Evolutionary conservation across 2,797 vertebrate genomes (phyloP).

Genomic region (Toxotes lorentzi): DNA sequence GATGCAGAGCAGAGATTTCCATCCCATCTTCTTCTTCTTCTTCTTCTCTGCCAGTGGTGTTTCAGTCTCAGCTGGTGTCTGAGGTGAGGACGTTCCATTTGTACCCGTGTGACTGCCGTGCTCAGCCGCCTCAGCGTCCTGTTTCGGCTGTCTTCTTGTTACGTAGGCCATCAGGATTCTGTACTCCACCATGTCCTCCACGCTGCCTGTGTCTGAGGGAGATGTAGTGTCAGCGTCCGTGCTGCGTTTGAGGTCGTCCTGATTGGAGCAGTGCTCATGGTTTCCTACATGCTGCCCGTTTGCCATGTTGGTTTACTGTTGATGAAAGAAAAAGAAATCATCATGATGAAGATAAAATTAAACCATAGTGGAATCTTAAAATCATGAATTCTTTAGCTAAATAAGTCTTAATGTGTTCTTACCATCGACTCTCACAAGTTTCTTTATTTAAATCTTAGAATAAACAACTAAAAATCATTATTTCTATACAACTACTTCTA

Average conservation of each 20-base stretch:
- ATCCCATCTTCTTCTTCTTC: constrained; percentile 14
- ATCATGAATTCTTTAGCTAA: no score
- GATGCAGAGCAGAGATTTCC: constrained; percentile 48
- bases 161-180: constrained; percentile 84
- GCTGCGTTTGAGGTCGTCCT: not conserved
- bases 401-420: no score
- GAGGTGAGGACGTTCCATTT: not conserved
- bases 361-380: not conserved
- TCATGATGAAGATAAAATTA: no score
- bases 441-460: no score
- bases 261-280: constrained; percentile 18
- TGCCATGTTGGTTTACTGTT: constrained; percentile 68
- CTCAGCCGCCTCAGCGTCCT: not conserved
- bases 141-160: constrained; percentile 59
- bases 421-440: no score
- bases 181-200: constrained; percentile 79
- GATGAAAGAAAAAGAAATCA: not conserved
- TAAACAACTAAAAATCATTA: no score
- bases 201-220: not conserved
- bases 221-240: fast-evolving
- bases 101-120: fast-evolving
- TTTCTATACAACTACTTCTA: no score
- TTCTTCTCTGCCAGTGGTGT: not conserved
- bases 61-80: not conserved
- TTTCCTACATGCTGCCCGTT: constrained; percentile 64